Percentiles rank a stretch among this genome's conserved stretches.
These are phyloP conservation scores for Chelon auratus DNA, from an alignment of 2,797 vertebrate genomes.

Conservation along the genomic window DNA sequence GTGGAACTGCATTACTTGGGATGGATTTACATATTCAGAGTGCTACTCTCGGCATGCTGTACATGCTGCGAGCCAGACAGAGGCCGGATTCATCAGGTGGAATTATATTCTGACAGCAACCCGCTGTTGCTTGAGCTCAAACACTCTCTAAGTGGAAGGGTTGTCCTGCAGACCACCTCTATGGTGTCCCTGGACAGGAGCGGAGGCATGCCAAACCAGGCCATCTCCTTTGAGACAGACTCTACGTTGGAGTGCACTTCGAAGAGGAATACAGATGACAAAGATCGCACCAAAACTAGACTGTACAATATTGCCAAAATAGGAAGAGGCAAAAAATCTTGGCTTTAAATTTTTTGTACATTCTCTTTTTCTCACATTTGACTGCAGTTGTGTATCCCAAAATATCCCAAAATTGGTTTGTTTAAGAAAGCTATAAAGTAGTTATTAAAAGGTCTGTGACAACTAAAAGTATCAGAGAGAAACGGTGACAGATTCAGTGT, in stretches of 20 bases:
- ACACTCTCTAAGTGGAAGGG: slow-evolving; percentile 75
- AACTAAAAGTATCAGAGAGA: neutral
- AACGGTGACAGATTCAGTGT: slow-evolving; percentile 1
- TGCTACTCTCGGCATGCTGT: slow-evolving; percentile 75
- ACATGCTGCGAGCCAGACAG: slow-evolving; percentile 66
- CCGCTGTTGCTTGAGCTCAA: slow-evolving; percentile 79
- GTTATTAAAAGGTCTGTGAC: slow-evolving; percentile 8
- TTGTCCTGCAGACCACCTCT: slow-evolving; percentile 74
- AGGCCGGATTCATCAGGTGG: slow-evolving; percentile 29
- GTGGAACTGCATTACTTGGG: slow-evolving; percentile 80
- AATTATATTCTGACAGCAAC: slow-evolving; percentile 68
- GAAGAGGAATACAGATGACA: slow-evolving; percentile 68
- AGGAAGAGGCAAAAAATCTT: slow-evolving; percentile 80
- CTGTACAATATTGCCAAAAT: slow-evolving; percentile 66
- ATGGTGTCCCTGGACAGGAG: slow-evolving; percentile 66
- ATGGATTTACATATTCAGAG: slow-evolving; percentile 79
- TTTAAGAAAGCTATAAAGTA: slow-evolving; percentile 6
- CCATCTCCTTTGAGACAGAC: slow-evolving; percentile 83
- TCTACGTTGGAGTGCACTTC: slow-evolving; percentile 76
- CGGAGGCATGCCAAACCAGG: slow-evolving; percentile 61
- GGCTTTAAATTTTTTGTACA: slow-evolving; percentile 69
- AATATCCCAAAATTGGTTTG: slow-evolving; percentile 5
- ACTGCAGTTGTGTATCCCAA: slow-evolving; percentile 18
- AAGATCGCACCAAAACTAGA: slow-evolving; percentile 61
- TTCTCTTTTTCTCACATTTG: slow-evolving; percentile 3